Evolutionary conservation across 2,888 invertebrate species (phyloP).

Genomic region (Cerceris ruficornis): DNA sequence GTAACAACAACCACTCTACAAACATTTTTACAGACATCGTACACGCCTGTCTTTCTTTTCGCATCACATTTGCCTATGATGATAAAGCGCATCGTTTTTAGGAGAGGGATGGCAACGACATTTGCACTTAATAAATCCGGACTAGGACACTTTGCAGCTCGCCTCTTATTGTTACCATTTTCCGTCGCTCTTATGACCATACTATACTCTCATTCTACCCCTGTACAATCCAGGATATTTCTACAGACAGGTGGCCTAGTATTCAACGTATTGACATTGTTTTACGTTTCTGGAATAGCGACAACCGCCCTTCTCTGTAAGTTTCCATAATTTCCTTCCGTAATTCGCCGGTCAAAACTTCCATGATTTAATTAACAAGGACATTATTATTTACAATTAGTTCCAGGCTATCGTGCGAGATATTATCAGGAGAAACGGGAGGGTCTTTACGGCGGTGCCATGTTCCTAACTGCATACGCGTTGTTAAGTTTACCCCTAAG

Average conservation of each 20-base stretch:
- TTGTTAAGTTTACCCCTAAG: conserved; percentile 92
- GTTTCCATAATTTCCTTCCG: conserved; percentile 41
- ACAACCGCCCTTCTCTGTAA: conserved; percentile 78
- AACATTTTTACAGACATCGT: not conserved
- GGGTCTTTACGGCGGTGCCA: conserved; percentile 93
- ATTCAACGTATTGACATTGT: conserved; percentile 90
- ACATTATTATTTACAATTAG: conserved; percentile 79
- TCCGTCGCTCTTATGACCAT: conserved; percentile 79
- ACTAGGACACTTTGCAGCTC: conserved; percentile 88
- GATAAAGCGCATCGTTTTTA: conserved; percentile 80
- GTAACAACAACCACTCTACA: not conserved
- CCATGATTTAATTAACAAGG: not conserved
- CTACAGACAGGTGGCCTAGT: conserved; percentile 80
- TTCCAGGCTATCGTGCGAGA: conserved; percentile 92
- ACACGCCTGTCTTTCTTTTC: not conserved
- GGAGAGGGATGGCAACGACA: conserved; percentile 89
- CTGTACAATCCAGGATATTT: conserved; percentile 76
- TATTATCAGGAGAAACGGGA: conserved; percentile 96
- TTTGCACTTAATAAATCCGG: conserved; percentile 90
- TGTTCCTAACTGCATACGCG: conserved; percentile 91
- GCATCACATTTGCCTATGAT: not conserved
- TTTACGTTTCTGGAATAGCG: conserved; percentile 85
- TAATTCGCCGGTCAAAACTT: not conserved
- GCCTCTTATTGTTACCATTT: conserved; percentile 89
- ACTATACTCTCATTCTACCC: conserved; percentile 77